Base-by-base conservation (phyloP, 2,888 invertebrate genomes). In the Ashinkailepas kermadecensis region DNA sequence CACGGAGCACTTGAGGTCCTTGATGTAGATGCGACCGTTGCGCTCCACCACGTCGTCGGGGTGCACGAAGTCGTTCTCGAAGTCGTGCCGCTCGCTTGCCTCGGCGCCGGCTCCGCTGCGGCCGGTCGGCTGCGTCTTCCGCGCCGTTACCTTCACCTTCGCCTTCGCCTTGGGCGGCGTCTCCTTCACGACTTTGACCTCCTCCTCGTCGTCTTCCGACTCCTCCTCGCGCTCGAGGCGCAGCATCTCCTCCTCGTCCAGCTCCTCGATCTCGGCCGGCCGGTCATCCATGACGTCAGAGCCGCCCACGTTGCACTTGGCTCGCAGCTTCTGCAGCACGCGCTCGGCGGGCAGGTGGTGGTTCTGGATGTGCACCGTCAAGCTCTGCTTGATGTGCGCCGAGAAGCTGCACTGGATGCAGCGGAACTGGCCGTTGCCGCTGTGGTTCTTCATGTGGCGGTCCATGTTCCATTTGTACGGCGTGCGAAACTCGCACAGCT, bases 401-500 rank as follows among this genome's bases (percentile, higher is more conserved):
- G 94, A 94, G 87, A 96, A 96, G 88, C 95, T 94, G 88, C 96
- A 96, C 85, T 93, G 92, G 74, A 93, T 92, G 88, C 96, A 96
- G 86, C 92, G 91, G 88, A 94, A 94, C 84, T 92, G 92, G 13
- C 84, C 84, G 82, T 90, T 92, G 7, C 95, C 95, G 39, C 84
- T 93, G 89, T 96, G 96, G 87, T 95, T 95, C 88, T 94, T 94
- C 90, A 94, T 94, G 87, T 97, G 97, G 12, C 97, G 91, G 87
- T 97, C 97, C 88, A 95, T 90, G 88, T 97, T 97, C 93, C 96
- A 96, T 88, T 89, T 89, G 89, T 94, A 94, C 54, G 96, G 95
- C 25, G 96, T 96, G 84, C 94, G 92, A 87, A 97, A 97, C 87
- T 96, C 95, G 88, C 97, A 97, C 87, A 94, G 92, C 82, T 93